Evolutionary conservation across 1,140 invertebrate species (phyloP).

Genomic region (Dufourea novaeangliae): DNA sequence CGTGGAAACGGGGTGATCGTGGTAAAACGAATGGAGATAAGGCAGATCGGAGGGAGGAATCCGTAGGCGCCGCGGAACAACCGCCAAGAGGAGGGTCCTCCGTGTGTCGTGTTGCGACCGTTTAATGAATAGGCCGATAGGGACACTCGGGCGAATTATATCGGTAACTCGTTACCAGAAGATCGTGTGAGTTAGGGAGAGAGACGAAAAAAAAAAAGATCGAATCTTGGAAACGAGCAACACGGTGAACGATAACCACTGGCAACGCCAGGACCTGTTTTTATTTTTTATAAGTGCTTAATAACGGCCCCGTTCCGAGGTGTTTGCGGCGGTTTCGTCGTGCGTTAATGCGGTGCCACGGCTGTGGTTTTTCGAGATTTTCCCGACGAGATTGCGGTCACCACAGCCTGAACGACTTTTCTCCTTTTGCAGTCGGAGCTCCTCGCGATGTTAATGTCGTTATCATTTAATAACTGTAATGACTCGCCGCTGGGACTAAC

Average conservation of each 20-base stretch:
- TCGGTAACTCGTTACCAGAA: slow-evolving; percentile 13
- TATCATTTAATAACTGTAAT: background rate
- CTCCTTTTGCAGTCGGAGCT: background rate
- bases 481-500: background rate
- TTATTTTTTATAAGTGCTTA: slow-evolving; percentile 36
- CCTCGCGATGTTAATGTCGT: background rate
- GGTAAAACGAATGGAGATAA: slow-evolving; percentile 41
- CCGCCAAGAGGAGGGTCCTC: background rate
- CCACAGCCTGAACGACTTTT: background rate
- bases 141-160: slow-evolving; percentile 49
- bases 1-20: slow-evolving; percentile 6
- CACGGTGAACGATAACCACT: slow-evolving; percentile 22
- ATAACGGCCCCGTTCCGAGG: slow-evolving; percentile 8
- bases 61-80: background rate
- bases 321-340: background rate
- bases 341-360: slow-evolving; percentile 8
- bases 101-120: slow-evolving; percentile 8
- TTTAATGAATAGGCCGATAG: slow-evolving; percentile 58
- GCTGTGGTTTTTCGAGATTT: background rate
- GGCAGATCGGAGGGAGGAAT: slow-evolving; percentile 33
- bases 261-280: background rate
- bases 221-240: slow-evolving; percentile 24
- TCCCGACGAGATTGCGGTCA: background rate
- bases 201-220: slow-evolving; percentile 10
- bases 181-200: slow-evolving; percentile 6